Evolutionary conservation across 1,140 invertebrate species (phyloP).

Genomic region (Drosophila erecta): DNA sequence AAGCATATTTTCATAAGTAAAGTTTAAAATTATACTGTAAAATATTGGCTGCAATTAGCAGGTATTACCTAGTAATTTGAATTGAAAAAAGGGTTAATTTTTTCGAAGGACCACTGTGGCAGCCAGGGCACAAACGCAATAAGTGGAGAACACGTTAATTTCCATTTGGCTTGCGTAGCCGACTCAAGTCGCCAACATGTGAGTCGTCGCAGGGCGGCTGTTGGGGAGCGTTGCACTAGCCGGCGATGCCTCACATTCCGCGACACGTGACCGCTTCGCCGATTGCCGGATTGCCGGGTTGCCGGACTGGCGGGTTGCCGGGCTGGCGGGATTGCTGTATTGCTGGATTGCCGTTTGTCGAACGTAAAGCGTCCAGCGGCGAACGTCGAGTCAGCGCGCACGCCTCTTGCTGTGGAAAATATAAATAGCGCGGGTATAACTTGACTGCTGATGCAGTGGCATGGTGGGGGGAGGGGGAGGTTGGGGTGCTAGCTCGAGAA

Average conservation of each 20-base stretch:
- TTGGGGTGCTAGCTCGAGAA: not conserved
- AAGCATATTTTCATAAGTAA: not conserved
- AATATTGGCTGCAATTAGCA: not conserved
- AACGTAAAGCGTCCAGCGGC: slow-evolving; percentile 18
- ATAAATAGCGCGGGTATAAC: slow-evolving; percentile 70
- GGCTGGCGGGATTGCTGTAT: not conserved
- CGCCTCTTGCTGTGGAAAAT: slow-evolving; percentile 66
- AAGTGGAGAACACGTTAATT: slow-evolving; percentile 62
- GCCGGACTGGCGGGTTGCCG: not conserved
- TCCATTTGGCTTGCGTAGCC: slow-evolving; percentile 60
- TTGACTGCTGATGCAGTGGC: slow-evolving; percentile 28
- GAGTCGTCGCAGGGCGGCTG: slow-evolving; percentile 44
- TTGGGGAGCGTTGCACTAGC: slow-evolving; percentile 72
- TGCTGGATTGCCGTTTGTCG: not conserved
- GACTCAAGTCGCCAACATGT: slow-evolving; percentile 75
- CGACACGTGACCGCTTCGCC: slow-evolving; percentile 64
- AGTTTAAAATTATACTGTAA: not conserved
- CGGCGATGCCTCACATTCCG: slow-evolving; percentile 61
- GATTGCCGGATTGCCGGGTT: slow-evolving; percentile 1
- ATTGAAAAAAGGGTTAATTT: no score
- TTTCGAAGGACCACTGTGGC: slow-evolving; percentile 8
- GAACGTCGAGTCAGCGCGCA: slow-evolving; percentile 45
- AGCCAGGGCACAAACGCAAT: slow-evolving; percentile 30
- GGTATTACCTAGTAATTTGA: not conserved
- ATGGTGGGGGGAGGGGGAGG: not conserved